Base-by-base conservation (phyloP, 2,888 invertebrate species). In the Crioceris asparagi region DNA sequence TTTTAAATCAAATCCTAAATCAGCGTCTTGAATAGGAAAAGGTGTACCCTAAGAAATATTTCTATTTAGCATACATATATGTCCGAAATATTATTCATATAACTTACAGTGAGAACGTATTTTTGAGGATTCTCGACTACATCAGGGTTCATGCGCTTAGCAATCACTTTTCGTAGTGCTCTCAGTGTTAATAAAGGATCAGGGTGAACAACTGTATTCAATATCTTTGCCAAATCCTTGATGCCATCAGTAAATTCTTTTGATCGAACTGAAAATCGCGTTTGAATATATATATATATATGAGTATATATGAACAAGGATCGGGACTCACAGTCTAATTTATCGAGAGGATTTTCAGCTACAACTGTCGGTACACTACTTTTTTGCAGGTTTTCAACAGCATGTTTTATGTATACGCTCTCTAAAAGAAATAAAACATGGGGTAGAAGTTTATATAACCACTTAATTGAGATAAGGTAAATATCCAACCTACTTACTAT, bases 241-340 rank as follows among this genome's bases (percentile, higher is more conserved):
- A 94, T 80, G 18, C 92, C 93, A 35, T 74, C 70, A 48, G 80
- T 78, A 60, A 96, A 94, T 47, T 86, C 86, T 42, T 77, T 72
- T 61, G 81, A 79, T 40, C 81, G 71, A 68, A 91, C 91, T 91
- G 29, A 36, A 39, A 41, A 31, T 12, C 17, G 8, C 14, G 3
- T 25, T n/a, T n/a, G n/a, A n/a, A n/a, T n/a, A n/a, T n/a, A n/a
- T n/a, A n/a, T n/a, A n/a, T n/a, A n/a, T n/a, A n/a, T n/a, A n/a
- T n/a, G n/a, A n/a, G n/a, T n/a, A n/a, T n/a, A n/a, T 4, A 4
- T 25, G 38, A 69, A 69, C 38, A 69, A 35, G 69, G 68, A 39
- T 65, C 1, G 12, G 45, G 53, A 74, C 83, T 77, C 66, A 88
- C 88, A 90, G 58, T 91, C 80, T 47, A 91, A 71, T 56, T 82